Percentiles rank a stretch among this genome's conserved stretches.
Evolutionary conservation across 2,888 invertebrate genomes (phyloP).

Genomic region (Papilio demoleus): DNA sequence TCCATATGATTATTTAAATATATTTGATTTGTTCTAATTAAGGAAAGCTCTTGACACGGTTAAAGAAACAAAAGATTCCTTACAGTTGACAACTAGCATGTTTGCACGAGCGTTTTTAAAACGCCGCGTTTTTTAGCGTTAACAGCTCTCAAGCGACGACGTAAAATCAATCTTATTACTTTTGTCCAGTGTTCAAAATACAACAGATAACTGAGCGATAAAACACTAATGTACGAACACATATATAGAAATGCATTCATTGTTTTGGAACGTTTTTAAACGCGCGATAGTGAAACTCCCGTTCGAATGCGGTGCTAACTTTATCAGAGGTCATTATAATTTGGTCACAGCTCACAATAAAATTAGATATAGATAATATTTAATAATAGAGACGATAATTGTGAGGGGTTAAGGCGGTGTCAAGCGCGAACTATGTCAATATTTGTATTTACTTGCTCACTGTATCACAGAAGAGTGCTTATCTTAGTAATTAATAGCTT

Average conservation of each 20-base stretch:
- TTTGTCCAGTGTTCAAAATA: no score
- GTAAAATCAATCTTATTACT: no score
- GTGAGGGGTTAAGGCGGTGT: constrained; percentile 76
- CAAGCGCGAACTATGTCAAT: constrained; percentile 76
- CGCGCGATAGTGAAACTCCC: no score
- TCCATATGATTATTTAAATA: no score
- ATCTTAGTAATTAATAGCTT: constrained; percentile 53
- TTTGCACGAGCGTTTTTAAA: no score
- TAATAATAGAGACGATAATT: constrained; percentile 69
- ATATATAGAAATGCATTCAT: no score
- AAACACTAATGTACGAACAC: no score
- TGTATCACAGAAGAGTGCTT: constrained; percentile 44
- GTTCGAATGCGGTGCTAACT: constrained; percentile 12
- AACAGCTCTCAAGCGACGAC: no score
- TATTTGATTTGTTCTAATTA: not conserved
- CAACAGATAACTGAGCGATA: no score
- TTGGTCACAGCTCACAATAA: constrained; percentile 54
- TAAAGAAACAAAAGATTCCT: not conserved
- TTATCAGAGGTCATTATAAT: constrained; percentile 44
- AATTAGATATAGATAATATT: constrained; percentile 61
- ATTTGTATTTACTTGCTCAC: constrained; percentile 63
- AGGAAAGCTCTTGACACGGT: not conserved
- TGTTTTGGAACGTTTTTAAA: no score
- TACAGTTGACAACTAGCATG: no score
- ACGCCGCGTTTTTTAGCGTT: no score